Evolutionary conservation across 2,888 invertebrate genomes (phyloP).

Genomic region (Trichogramma evanescens): DNA sequence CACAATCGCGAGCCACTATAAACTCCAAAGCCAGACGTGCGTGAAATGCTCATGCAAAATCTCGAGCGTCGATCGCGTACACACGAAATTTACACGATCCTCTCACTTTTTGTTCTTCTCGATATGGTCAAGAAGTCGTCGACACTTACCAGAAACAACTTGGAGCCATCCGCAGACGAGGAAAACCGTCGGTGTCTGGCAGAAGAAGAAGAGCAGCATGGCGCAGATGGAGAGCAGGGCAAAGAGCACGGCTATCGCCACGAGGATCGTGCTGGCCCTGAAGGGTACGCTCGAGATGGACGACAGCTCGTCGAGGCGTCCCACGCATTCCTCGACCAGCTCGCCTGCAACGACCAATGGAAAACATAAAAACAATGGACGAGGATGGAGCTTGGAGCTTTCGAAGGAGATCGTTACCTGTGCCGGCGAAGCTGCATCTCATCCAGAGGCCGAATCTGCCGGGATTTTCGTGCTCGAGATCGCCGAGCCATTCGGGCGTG

Average conservation of each 20-base stretch:
- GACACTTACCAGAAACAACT: slow-evolving; percentile 78
- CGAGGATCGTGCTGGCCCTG: slow-evolving; percentile 80
- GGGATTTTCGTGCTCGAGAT: slow-evolving; percentile 75
- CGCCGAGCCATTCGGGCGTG: slow-evolving; percentile 88
- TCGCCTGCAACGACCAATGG: slow-evolving; percentile 51
- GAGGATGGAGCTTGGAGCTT: not conserved
- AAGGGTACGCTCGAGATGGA: slow-evolving; percentile 78
- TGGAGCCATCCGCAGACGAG: slow-evolving; percentile 94
- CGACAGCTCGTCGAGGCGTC: slow-evolving; percentile 75
- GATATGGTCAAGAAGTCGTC: not conserved
- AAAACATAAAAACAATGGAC: not conserved
- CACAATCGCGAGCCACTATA: too few relatives aligned
- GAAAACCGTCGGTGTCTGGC: slow-evolving; percentile 85
- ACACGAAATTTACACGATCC: not conserved
- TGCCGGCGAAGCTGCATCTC: slow-evolving; percentile 60
- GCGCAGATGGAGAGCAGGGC: slow-evolving; percentile 81
- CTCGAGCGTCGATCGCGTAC: not conserved
- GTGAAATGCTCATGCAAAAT: too few relatives aligned
- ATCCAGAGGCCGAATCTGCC: slow-evolving; percentile 92
- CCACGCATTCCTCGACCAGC: slow-evolving; percentile 74
- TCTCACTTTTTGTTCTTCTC: not conserved
- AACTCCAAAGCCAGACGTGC: too few relatives aligned
- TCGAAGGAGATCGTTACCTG: slow-evolving; percentile 28
- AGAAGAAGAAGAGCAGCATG: slow-evolving; percentile 87
- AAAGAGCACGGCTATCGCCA: slow-evolving; percentile 77